A percentile compares a stretch with the other conserved stretches of the same genome.
These are phyloP conservation scores for Eilema griseolum DNA, from an alignment of 2,888 invertebrate species.

Conservation along the genomic window DNA sequence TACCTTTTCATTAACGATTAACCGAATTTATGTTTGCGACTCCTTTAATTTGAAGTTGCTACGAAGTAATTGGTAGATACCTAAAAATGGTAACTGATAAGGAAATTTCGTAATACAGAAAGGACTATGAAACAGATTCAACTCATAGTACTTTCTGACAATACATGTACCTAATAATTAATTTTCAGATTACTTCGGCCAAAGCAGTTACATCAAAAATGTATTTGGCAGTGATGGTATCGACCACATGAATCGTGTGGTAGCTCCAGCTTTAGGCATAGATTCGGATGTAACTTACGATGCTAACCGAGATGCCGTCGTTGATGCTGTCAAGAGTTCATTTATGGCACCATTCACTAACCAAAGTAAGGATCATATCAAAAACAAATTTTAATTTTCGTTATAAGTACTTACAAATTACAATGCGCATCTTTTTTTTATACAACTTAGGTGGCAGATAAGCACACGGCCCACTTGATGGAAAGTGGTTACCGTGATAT, in stretches of 20 bases:
- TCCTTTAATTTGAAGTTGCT: not conserved
- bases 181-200: constrained; percentile 67
- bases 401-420: no score
- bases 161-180: not conserved
- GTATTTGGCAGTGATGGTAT: constrained; percentile 62
- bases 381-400: not conserved
- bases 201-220: constrained; percentile 57
- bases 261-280: constrained; percentile 89
- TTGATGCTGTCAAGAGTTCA: constrained; percentile 84
- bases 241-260: constrained; percentile 90
- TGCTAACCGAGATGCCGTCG: constrained; percentile 84
- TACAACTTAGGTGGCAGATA: no score
- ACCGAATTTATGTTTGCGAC: not conserved
- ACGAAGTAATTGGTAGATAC: no score
- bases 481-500: no score
- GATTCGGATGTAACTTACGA: constrained; percentile 88
- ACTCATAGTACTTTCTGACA: no score
- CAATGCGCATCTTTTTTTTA: no score
- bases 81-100: no score
- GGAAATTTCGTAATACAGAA: no score
- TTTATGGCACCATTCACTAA: constrained; percentile 91
- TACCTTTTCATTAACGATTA: not conserved
- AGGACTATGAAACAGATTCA: no score
- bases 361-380: constrained; percentile 77
- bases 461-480: no score